phyloP scores from a whole-genome alignment of 2,888 invertebrate genomes.

The Drosophila imparisetae region DNA sequence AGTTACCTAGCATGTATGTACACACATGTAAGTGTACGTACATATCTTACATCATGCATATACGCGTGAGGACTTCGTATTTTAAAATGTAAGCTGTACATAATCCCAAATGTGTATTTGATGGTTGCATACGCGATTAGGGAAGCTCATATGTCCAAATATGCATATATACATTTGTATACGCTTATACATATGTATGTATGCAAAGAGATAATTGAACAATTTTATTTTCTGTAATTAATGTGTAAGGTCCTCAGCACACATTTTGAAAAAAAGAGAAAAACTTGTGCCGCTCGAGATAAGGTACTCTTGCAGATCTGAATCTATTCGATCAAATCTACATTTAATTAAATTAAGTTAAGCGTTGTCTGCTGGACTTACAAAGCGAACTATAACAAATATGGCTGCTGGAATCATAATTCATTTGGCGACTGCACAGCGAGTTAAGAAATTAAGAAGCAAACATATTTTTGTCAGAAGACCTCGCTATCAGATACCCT shows the following conservation, averaged over 20 bases:
- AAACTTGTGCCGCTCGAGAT: neutral
- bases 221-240: neutral
- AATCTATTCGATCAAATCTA: neutral
- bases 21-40: neutral
- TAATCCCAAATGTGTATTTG: conserved; percentile 9
- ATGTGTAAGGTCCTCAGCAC: neutral
- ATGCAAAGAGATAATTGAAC: neutral
- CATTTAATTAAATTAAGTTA: neutral
- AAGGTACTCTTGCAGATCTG: neutral
- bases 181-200: neutral
- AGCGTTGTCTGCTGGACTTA: neutral
- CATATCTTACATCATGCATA: neutral
- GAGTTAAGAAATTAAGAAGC: neutral
- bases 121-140: conserved; percentile 24
- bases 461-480: neutral
- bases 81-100: neutral
- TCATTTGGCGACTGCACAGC: neutral
- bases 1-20: neutral
- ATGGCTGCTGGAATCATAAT: neutral
- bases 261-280: neutral
- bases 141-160: neutral
- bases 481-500: neutral
- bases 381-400: neutral
- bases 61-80: neutral
- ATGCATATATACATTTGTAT: neutral